Base-by-base conservation (phyloP, 2,797 vertebrate genomes). In the Philypnodon macrostomus region DNA sequence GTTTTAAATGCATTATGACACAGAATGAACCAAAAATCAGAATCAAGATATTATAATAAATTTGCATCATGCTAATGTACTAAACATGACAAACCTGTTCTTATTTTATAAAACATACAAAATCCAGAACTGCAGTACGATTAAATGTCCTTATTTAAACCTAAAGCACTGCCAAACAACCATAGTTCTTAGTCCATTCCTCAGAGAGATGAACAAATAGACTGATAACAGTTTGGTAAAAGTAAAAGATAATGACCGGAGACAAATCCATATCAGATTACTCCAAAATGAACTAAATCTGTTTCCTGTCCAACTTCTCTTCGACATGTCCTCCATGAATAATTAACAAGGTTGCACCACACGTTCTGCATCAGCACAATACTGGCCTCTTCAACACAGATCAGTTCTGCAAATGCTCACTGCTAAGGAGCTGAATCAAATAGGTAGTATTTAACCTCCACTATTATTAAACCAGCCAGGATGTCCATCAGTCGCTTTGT, bases 241-340 rank as follows among this genome's bases (percentile, higher is more conserved):
- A 23, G 60, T 50, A 51, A 52, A 39, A 4, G 59, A 31, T n/a
- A n/a, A n/a, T 34, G 21, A 61, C 53, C 45, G 6, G 21, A 23
- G 21, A 16, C 39, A n/a, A 19, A 23, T 47, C 29, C 35, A 31
- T 17, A 17, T 57, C 24, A 42, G 27, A 53, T 41, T 26, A 41
- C 24, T 26, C 71, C 75, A 67, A 74, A 80, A 77, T 79, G 48
- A 70, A 68, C 67, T 0, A 64, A 80, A 80, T 74, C 71, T 51
- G 53, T 64, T 69, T 67, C 73, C 69, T 70, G 59, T 53, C 73
- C 40, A 65, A 70, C 72, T 35, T 67, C 77, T 62, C 59, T 49
- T 63, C 60, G 62, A 55, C 40, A 17, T 63, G 72, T 41, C 74
- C 82, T 80, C 75, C 58, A 77, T 85, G 57, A 86, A 88, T 87